phyloP scores from a whole-genome alignment of 1,140 invertebrate species.

The Augochlora pura region DNA sequence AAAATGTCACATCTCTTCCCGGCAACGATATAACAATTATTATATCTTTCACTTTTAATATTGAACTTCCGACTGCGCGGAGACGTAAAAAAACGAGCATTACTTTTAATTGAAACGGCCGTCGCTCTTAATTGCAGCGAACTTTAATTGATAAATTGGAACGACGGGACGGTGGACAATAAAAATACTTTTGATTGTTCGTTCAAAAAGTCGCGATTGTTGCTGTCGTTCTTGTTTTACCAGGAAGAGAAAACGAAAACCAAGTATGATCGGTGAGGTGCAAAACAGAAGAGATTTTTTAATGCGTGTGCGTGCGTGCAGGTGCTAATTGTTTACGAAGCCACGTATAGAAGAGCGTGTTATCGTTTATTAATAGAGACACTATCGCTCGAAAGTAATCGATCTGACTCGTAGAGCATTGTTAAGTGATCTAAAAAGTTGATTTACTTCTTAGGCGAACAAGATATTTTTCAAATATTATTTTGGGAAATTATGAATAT shows the following conservation, averaged over 20 bases:
- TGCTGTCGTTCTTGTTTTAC: neutral
- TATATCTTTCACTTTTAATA: neutral
- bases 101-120: no score
- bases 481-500: no score
- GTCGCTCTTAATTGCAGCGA: no score
- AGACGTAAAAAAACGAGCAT: neutral
- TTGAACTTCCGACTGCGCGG: no score
- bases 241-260: constrained; percentile 35
- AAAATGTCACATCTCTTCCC: constrained; percentile 31
- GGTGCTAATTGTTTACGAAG: constrained; percentile 13
- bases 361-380: neutral
- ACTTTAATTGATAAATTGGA: neutral
- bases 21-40: constrained; percentile 10
- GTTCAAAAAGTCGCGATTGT: no score
- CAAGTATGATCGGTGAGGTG: constrained; percentile 29
- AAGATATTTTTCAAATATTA: no score
- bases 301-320: constrained; percentile 48
- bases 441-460: no score
- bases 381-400: neutral
- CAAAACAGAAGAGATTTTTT: constrained; percentile 6
- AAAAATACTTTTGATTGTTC: neutral
- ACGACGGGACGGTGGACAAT: neutral
- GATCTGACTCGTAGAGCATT: neutral
- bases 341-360: constrained; percentile 5
- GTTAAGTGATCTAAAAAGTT: no score